Percentiles rank a stretch among this genome's conserved stretches.
phyloP scores from a whole-genome alignment of 2,888 invertebrate species.

The Melanotus villosus region DNA sequence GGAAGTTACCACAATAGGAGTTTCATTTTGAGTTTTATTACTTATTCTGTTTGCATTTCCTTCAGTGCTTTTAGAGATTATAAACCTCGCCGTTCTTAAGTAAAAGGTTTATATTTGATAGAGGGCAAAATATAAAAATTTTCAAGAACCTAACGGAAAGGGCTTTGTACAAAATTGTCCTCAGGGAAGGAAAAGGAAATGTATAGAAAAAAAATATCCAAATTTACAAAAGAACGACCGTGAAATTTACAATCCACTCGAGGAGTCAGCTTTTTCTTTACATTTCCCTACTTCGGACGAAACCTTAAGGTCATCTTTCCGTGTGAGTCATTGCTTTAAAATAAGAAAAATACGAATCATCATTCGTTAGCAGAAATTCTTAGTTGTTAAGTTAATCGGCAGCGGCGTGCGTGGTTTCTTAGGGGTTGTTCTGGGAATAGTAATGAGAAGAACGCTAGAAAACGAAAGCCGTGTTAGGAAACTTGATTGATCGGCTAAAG shows the following conservation, averaged over 20 bases:
- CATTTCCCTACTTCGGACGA: conserved; percentile 6
- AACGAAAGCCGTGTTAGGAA: no score
- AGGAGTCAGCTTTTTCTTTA: neutral
- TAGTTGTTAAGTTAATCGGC: neutral
- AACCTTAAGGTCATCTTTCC: conserved; percentile 1
- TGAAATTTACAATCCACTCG: conserved; percentile 9
- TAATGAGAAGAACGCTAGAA: neutral
- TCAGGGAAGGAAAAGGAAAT: conserved; percentile 19
- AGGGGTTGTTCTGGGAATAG: neutral
- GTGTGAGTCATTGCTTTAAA: conserved; percentile 16
- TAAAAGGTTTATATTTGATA: no score
- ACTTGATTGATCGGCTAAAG: conserved; percentile 1
- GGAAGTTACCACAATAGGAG: no score
- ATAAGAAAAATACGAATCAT: neutral
- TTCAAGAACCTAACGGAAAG: neutral
- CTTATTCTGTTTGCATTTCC: no score
- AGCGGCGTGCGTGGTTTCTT: neutral
- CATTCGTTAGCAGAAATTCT: neutral
- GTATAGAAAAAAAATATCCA: conserved; percentile 10
- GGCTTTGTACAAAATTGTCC: conserved; percentile 21
- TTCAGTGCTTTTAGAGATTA: no score
- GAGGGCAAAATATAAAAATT: no score
- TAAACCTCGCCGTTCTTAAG: no score
- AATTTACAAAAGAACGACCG: conserved; percentile 4
- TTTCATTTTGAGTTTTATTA: no score